Evolutionary conservation across 2,888 invertebrate species (phyloP).

Genomic region (Nemotelus pantherinus): DNA sequence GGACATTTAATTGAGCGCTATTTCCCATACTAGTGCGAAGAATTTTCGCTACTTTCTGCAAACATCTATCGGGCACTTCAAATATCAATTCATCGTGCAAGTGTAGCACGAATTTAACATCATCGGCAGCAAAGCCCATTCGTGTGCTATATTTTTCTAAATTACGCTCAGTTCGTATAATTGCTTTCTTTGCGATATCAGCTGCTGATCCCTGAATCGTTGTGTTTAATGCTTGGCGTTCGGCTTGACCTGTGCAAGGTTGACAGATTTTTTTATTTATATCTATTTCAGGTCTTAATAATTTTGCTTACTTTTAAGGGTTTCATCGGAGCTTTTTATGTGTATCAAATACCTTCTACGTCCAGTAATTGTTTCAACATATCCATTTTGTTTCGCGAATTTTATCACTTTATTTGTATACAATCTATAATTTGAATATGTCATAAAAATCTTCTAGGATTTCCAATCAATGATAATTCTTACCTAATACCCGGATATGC

Average conservation of each 20-base stretch:
- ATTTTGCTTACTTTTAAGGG: slow-evolving; percentile 69
- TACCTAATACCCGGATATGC: slow-evolving; percentile 78
- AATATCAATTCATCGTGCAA: slow-evolving; percentile 97
- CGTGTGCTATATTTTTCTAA: slow-evolving; percentile 59
- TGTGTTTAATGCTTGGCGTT: slow-evolving; percentile 96
- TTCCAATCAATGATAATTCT: too few relatives aligned
- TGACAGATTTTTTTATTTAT: neutral
- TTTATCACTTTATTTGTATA: slow-evolving; percentile 66
- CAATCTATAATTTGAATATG: slow-evolving; percentile 51
- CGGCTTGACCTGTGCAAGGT: slow-evolving; percentile 74
- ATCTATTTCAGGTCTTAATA: neutral
- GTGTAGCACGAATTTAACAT: slow-evolving; percentile 81
- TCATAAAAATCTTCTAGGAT: too few relatives aligned
- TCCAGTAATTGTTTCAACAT: slow-evolving; percentile 84
- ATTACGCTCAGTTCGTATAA: slow-evolving; percentile 78
- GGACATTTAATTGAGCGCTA: slow-evolving; percentile 76
- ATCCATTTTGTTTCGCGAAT: slow-evolving; percentile 76
- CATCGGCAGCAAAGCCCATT: slow-evolving; percentile 46
- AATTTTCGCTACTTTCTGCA: slow-evolving; percentile 69
- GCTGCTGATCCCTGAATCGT: slow-evolving; percentile 97
- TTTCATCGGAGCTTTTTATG: slow-evolving; percentile 72
- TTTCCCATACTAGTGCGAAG: slow-evolving; percentile 84
- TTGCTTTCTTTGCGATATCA: slow-evolving; percentile 92
- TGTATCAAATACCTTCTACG: slow-evolving; percentile 81
- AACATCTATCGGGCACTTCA: slow-evolving; percentile 76